Base-by-base conservation (phyloP, 2,113 vertebrate species). In the Hypocryptadius cinnamomeus region DNA sequence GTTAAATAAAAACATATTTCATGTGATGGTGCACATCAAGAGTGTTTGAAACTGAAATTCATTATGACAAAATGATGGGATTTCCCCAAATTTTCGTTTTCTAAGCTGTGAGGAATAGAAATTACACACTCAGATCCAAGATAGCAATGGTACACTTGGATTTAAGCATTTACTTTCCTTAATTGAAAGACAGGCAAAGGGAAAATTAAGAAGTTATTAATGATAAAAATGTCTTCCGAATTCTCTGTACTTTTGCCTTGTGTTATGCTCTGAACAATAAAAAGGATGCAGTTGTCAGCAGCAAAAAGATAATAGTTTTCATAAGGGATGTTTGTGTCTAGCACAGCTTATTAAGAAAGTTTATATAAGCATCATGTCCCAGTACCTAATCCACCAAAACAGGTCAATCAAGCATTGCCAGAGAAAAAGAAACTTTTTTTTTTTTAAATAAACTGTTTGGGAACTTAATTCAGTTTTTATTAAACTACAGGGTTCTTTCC, bases 391-490 rank as follows among this genome's bases (percentile, higher is more conserved):
- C 71, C 68, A 54, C 51, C 10, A 79, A 94, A 96, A 92, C 4
- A 86, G 60, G 82, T 79, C 85, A 94, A 91, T 63, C 86, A 88
- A 89, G 24, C 22, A 85, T 57, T 68, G 31, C 19, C 56, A 80
- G 57, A 72, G 23, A 72, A 90, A 87, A 79, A 54, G 1, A 27
- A 84, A 45, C 16, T 35, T 70, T 35, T 39, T 68, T 48, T 65
- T 51, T 53, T 31, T 30, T 5, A 56, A 79, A 82, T 42, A 66
- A 85, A 37, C 13, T 83, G 18, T 76, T 87, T 83, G 35, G 23
- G 12, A 93, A 83, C 40, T 31, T 91, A 74, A 89, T 83, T 91
- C 39, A 47, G 30, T 71, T 94, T 92, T 91, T 92, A 85, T 93
- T 91, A 92, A 94, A 74, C 44, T 68, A 47, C 6, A 37, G 27